Evolutionary conservation across 2,797 vertebrate species (phyloP).

Genomic region (Helostoma temminkii): DNA sequence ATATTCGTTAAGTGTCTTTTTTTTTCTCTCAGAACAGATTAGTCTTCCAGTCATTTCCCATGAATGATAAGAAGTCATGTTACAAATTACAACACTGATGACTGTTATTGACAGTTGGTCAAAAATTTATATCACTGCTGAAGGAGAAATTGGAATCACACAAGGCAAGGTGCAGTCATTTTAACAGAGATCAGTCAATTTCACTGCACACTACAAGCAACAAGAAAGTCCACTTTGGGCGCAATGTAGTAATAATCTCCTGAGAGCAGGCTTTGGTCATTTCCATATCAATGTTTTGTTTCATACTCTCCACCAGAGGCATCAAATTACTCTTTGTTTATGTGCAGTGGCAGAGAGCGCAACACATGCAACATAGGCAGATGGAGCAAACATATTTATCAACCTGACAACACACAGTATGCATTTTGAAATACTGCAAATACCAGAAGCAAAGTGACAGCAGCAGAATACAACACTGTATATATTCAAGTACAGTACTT

Average conservation of each 20-base stretch:
- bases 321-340: not conserved
- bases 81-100: not conserved
- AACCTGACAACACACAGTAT: not conserved
- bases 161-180: not conserved
- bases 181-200: slow-evolving; percentile 25
- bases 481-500: not conserved
- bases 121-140: slow-evolving; percentile 20
- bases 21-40: too few species aligned
- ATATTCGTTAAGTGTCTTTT: not conserved
- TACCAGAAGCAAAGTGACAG: not conserved
- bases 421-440: not conserved
- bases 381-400: not conserved
- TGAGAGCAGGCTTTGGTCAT: slow-evolving; percentile 10
- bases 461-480: not conserved
- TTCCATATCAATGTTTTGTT: slow-evolving; percentile 16
- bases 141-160: slow-evolving; percentile 26
- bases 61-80: slow-evolving; percentile 2
- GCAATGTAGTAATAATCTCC: slow-evolving; percentile 13
- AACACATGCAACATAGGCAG: not conserved
- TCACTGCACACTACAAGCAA: not conserved
- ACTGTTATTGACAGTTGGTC: slow-evolving; percentile 19
- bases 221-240: slow-evolving; percentile 8
- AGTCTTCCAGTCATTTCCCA: not conserved
- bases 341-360: slow-evolving; percentile 1
- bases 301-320: slow-evolving; percentile 10